Evolutionary conservation across 2,888 invertebrate genomes (phyloP), one percentile per base, ranked within the genome.

Genomic region (Orthonevra nobilis): DNA sequence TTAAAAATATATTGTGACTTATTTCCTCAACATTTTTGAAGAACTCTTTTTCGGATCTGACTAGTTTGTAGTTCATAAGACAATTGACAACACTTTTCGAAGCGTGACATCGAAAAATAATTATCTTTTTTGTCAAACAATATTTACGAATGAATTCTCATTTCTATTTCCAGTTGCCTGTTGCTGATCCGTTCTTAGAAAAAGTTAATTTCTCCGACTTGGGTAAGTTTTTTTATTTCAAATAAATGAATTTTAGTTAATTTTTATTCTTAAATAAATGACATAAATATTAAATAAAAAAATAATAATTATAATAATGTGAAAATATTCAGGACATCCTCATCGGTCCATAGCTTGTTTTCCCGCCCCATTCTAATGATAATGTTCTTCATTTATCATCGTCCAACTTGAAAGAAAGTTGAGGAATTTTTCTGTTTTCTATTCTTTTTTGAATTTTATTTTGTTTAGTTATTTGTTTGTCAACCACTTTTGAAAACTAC

Each of bases 141-240:
- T n/a, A n/a, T n/a, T n/a, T n/a, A n/a, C n/a, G n/a, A n/a, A n/a
- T n/a, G n/a, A n/a, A n/a, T n/a, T n/a, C n/a, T n/a, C n/a, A n/a
- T 84, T 84, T 87, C 89, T 88, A 87, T 82, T 92, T 93, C 63
- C 92, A 97, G 96, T 91, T 96, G 85, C 96, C 96, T 72, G 95
- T 95, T 56, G 96, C 95, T 52, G 96, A 96, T 90, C 96, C 96
- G 44, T 97, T 96, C 90, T 89, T 97, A 90, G 96, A 96, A 89
- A 96, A 96, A 91, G 94, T 94, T 84, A 93, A 92, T 86, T 89
- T 93, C 83, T 92, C 93, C 50, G 94, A 94, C 90, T 91, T 94
- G 84, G 94, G 94, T 95, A 89, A 93, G 94, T 2, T 48, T 23
- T 26, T 34, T 19, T 6, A 19, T 7, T 5, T 1, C 20, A 50